Evolutionary conservation across 1,140 invertebrate genomes (phyloP).

Genomic region (Drosophila bifasciata): DNA sequence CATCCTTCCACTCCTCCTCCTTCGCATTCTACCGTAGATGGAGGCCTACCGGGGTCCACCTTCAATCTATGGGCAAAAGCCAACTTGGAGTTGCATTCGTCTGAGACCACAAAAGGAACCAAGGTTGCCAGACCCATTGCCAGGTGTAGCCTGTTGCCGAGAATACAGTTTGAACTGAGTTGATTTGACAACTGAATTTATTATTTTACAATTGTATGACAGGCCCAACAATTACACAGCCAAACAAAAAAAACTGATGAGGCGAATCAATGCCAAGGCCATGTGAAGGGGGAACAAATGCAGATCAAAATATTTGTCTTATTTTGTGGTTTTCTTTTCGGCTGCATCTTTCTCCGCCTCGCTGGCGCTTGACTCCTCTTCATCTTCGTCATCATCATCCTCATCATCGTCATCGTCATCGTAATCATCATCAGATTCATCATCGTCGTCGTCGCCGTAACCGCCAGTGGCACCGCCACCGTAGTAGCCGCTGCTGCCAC

Average conservation of each 20-base stretch:
- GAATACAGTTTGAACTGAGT: neutral
- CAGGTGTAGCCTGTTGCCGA: neutral
- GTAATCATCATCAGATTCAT: constrained; percentile 85
- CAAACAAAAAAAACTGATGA: constrained; percentile 8
- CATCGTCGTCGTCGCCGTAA: constrained; percentile 85
- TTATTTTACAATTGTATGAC: constrained; percentile 28
- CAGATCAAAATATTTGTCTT: constrained; percentile 1
- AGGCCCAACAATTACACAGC: constrained; percentile 29
- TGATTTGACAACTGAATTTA: constrained; percentile 40
- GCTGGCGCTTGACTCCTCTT: constrained; percentile 77
- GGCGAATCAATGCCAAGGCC: constrained; percentile 10
- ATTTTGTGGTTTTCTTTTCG: constrained; percentile 48
- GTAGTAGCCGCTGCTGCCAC: constrained; percentile 83
- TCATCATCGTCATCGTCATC: constrained; percentile 85
- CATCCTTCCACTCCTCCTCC: constrained; percentile 11
- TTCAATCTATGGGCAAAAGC: constrained; percentile 4
- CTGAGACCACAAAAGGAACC: neutral
- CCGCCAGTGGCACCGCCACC: constrained; percentile 84
- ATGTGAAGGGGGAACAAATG: neutral
- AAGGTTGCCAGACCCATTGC: no score
- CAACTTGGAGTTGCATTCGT: constrained; percentile 32
- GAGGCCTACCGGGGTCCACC: neutral
- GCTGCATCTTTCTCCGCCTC: constrained; percentile 51
- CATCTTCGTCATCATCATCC: constrained; percentile 85
- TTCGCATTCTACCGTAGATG: neutral